Evolutionary conservation across 2,888 invertebrate genomes (phyloP), one percentile per base, ranked within the genome.

Genomic region (Argyresthia goedartella): DNA sequence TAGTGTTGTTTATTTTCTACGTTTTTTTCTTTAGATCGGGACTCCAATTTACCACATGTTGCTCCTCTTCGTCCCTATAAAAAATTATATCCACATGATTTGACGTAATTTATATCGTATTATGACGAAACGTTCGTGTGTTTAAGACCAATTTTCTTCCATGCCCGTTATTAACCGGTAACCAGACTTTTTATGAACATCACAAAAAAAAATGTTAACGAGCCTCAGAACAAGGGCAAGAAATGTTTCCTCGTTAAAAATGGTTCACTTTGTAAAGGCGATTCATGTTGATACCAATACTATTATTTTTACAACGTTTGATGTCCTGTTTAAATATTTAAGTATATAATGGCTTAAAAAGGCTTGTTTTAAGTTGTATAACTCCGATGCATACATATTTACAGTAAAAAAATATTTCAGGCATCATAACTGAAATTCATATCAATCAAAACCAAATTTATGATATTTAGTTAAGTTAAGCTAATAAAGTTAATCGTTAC

Each of bases 1-100:
- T 73, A 71, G 60, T 33, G n/a, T 39, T 25, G 49, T 49, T 49
- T 47, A 67, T 75, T 80, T 77, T 81, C 82, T 84, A 77, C 81
- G 80, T 51, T 79, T 71, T 63, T 65, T 66, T 63, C 61, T 69
- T 64, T 66, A 71, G 67, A 73, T 73, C 75, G 76, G 73, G 73
- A 69, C 75, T 71, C 73, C 71, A 84, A 85, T 84, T 84, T 80
- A 84, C 81, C 86, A 82, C 79, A 82, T 85, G 85, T 72, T 71
- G 72, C 25, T 25, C 66, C 74, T 35, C 43, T 69, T 69, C 57
- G 59, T 65, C 62, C 61, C 57, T 54, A 59, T 67, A 76, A 81
- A 81, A 84, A 81, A 81, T 76, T 76, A 72, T 80, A 79, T 76
- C 77, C 75, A 84, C 76, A 80, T 76, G 73, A 81, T 82, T 80